These are phyloP conservation scores for Watsonalla binaria DNA, from an alignment of 2,888 invertebrate species.

Conservation along the genomic window DNA sequence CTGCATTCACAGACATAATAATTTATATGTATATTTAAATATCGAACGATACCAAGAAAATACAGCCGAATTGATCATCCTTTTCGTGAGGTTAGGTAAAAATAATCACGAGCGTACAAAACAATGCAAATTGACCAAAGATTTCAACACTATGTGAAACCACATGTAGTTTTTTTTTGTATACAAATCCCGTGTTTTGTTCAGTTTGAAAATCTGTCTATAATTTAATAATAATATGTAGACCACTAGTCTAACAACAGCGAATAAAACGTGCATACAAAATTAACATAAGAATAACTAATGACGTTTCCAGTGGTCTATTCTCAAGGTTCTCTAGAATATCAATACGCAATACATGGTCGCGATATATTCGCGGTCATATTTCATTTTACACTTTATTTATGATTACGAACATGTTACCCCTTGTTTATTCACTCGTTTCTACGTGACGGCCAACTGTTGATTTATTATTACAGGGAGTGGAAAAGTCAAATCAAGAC, in stretches of 20 bases:
- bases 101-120: too few species aligned
- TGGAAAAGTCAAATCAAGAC: background rate
- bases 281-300: background rate
- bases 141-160: too few species aligned
- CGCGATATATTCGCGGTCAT: constrained; percentile 42
- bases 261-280: background rate
- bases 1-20: too few species aligned
- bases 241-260: background rate
- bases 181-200: too few species aligned
- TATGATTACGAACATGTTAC: constrained; percentile 49
- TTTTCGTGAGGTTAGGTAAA: too few species aligned
- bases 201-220: too few species aligned
- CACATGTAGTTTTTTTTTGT: too few species aligned
- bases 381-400: constrained; percentile 52
- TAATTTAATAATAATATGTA: background rate
- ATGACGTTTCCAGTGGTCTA: constrained; percentile 12
- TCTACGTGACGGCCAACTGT: constrained; percentile 10
- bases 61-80: too few species aligned
- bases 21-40: too few species aligned
- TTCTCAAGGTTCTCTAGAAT: constrained; percentile 23
- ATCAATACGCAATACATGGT: constrained; percentile 43
- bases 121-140: too few species aligned
- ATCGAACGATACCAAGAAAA: too few species aligned
- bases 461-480: constrained; percentile 15
- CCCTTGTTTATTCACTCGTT: constrained; percentile 30